Evolutionary conservation across 2,888 invertebrate genomes (phyloP), one percentile per base, ranked within the genome.

Genomic region (Altica lythri): DNA sequence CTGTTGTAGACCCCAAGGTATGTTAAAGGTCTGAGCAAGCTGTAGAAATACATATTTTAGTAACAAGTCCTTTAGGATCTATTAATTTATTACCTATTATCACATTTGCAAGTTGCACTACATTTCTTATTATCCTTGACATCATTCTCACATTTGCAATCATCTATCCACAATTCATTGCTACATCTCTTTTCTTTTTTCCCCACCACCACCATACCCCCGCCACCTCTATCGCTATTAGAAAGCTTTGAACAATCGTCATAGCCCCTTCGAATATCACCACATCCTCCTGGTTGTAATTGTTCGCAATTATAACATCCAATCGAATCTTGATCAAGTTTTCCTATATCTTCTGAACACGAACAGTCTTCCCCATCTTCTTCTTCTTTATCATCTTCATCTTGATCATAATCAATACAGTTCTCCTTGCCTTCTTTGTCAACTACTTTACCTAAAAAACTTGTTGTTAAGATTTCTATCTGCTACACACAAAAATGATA

Each of bases 401-500:
- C 68, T 43, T 68, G 70, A 30, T 71, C 70, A 54, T 68, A 72
- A 55, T 79, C 79, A 60, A 78, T 75, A 67, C 77, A 78, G 44
- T 74, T 64, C 51, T 69, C 67, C 42, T 68, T 67, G 22, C 76
- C 77, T 34, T 77, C 75, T 51, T 75, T 67, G 73, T 82, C 77
- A 71, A 79, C 71, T 69, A 32, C 35, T 42, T 55, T 55, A n/a
- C 55, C 55, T 55, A 25, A 1, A 38, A 14, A 10, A 25, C n/a
- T 29, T 29, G 4, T 12, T 2, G 6, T 13, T 12, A 32, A 13
- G n/a, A n/a, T n/a, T n/a, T n/a, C n/a, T n/a, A n/a, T n/a, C n/a
- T n/a, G n/a, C n/a, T n/a, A n/a, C n/a, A n/a, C n/a, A n/a, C n/a
- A n/a, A n/a, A n/a, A n/a, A n/a, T n/a, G n/a, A n/a, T n/a, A n/a